Evolutionary conservation across 2,888 invertebrate species (phyloP).

Genomic region (Sclerodermus sp.): DNA sequence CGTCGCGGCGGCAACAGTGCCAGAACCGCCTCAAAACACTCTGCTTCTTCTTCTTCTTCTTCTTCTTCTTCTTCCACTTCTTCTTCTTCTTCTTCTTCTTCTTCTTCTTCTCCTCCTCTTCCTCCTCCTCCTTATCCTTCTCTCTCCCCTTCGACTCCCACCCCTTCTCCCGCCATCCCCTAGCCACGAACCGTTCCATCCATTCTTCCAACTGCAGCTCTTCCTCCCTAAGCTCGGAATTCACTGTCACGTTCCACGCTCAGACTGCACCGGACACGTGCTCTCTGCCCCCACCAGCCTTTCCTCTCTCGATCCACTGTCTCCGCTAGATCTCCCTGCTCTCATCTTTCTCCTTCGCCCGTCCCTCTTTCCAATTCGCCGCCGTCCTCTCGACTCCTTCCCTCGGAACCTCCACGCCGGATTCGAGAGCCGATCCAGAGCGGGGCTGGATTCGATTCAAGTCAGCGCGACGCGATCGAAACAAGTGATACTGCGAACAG

Average conservation of each 20-base stretch:
- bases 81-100: constrained; percentile 10
- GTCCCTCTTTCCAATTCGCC: neutral
- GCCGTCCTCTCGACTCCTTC: neutral
- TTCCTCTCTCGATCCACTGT: constrained; percentile 4
- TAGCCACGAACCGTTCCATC: neutral
- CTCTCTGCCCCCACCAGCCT: constrained; percentile 11
- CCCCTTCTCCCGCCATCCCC: constrained; percentile 2
- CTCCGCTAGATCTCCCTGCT: neutral
- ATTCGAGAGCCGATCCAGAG: no score
- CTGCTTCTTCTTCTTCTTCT: constrained; percentile 21
- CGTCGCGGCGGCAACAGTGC: constrained; percentile 29
- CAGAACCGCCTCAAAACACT: constrained; percentile 48
- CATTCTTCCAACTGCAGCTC: neutral
- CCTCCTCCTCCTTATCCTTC: constrained; percentile 1
- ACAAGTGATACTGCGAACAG: no score
- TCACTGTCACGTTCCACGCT: neutral
- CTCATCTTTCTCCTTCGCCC: neutral
- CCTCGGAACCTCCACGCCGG: no score
- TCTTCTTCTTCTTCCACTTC: constrained; percentile 17
- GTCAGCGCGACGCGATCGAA: no score
- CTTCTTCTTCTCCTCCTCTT: constrained; percentile 6
- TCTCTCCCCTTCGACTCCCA: constrained; percentile 6
- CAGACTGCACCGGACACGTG: constrained; percentile 19
- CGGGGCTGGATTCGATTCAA: no score
- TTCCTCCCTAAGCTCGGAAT: neutral